Evolutionary conservation across 2,113 vertebrate genomes (phyloP), one percentile per base, ranked within the genome.

Genomic region (Percina caprodes): DNA sequence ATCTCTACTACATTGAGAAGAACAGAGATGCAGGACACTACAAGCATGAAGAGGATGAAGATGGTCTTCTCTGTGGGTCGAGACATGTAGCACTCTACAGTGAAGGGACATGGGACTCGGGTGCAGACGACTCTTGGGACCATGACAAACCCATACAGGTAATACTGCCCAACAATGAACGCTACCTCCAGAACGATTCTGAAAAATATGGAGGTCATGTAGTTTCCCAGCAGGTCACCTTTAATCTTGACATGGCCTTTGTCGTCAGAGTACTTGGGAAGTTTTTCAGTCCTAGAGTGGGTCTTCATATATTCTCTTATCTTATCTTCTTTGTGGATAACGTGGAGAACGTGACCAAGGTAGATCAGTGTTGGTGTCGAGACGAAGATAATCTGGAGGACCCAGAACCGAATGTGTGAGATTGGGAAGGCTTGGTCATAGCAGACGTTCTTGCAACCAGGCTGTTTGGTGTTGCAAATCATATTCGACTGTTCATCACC

Each of bases 391-490:
- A 99, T 99, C 91, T 99, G 98, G 51, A 99, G 95, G 58, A 97
- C 96, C 98, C 98, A 99, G 96, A 98, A 99, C 78, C 98, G 97
- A 48, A 97, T 95, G 92, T 99, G 98, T 7, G 98, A 99, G 91
- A 99, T 99, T 3, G 98, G 98, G 91, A 99, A 99, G 86, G 97
- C 96, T 9, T 96, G 92, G 89, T 99, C 98, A 19, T 99, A 99
- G 95, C 98, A 99, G 21, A 99, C 97, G 63, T 99, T 99, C 89
- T 96, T 96, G 0, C 98, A 99, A 84, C 98, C 98, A 0, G 97
- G 97, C 75, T 99, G 98, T 84, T 97, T 96, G 1, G 97, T 99
- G 94, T 99, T 99, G 87, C 98, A 99, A 0, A 96, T 93, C 95
- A 99, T 97, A 65, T 95, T 97, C 0, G 97, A 97, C 90, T 99